Evolutionary conservation across 1,140 invertebrate genomes (phyloP).

Genomic region (Odontomachus brunneus): DNA sequence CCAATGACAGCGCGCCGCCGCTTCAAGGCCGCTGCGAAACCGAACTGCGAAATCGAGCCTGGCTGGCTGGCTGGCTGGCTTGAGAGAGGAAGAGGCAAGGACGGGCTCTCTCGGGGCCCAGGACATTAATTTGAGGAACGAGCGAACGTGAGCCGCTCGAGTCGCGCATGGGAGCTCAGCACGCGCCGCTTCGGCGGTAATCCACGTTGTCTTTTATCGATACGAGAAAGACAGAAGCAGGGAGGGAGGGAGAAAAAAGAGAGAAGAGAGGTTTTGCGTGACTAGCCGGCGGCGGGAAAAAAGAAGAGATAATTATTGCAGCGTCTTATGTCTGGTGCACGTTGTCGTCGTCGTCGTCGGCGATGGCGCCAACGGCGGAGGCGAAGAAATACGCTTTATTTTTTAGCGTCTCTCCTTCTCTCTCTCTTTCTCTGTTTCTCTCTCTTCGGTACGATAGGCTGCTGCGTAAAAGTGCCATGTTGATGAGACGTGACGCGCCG

Average conservation of each 20-base stretch:
- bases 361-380: no score
- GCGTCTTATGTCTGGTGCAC: constrained; percentile 16
- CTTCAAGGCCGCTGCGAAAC: constrained; percentile 50
- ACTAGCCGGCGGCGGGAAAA: background rate
- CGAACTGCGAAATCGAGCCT: background rate
- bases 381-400: constrained; percentile 13
- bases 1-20: constrained; percentile 35
- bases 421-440: no score
- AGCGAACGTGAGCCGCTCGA: constrained; percentile 1
- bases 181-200: background rate
- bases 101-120: no score
- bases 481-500: no score
- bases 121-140: constrained; percentile 36
- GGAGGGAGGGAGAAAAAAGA: no score
- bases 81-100: no score
- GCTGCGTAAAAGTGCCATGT: background rate
- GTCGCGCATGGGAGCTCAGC: no score
- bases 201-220: constrained; percentile 47
- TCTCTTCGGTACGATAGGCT: background rate
- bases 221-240: background rate
- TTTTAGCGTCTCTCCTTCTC: background rate
- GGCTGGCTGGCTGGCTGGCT: no score
- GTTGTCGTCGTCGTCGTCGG: background rate
- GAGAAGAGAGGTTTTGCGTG: constrained; percentile 7
- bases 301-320: constrained; percentile 42